phyloP scores from a whole-genome alignment of 2,888 invertebrate genomes.

The Meghimatium bilineatum region DNA sequence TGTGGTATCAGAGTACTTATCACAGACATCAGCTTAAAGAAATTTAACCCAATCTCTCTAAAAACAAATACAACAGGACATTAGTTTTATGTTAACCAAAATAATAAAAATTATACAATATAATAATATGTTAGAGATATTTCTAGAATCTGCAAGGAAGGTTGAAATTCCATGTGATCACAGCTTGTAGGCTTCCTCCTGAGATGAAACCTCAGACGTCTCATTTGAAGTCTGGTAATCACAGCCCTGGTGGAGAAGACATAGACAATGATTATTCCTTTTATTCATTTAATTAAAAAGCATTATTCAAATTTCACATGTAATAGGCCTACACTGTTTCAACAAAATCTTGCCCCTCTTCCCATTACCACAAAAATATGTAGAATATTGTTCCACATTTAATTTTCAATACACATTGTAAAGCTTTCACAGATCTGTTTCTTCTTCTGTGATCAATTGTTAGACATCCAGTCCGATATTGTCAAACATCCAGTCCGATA shows the following conservation, averaged over 20 bases:
- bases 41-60: background rate
- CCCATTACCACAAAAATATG: too few species aligned
- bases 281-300: too few species aligned
- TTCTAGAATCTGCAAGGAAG: background rate
- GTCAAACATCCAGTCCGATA: too few species aligned
- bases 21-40: constrained; percentile 1
- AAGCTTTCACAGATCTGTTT: too few species aligned
- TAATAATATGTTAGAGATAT: background rate
- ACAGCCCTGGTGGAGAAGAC: constrained; percentile 17
- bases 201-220: constrained; percentile 36
- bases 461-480: too few species aligned
- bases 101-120: background rate
- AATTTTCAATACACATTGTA: too few species aligned
- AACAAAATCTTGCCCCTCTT: too few species aligned
- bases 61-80: background rate
- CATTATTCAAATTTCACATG: too few species aligned
- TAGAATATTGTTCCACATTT: too few species aligned
- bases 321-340: too few species aligned
- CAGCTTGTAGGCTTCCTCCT: constrained; percentile 26
- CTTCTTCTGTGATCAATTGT: too few species aligned
- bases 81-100: background rate
- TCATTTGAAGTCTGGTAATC: constrained; percentile 37
- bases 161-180: background rate
- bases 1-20: background rate
- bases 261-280: background rate